Percentiles rank a stretch among this genome's conserved stretches.
Conservation (phyloP, 2,113 vertebrate species). For the Petrocephalus zakoni region DNA sequence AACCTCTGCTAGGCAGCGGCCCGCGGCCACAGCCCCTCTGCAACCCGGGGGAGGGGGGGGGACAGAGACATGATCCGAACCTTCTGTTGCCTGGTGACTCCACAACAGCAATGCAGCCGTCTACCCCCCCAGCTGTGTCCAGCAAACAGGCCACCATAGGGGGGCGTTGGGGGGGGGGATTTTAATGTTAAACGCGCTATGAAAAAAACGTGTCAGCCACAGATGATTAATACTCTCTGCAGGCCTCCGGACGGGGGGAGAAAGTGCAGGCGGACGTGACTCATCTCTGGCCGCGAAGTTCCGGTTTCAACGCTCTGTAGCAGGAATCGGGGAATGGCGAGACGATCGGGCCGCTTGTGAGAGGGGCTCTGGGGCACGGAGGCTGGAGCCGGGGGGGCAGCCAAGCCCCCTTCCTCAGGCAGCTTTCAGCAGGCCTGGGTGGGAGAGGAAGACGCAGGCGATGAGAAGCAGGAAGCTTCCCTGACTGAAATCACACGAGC, state of each 20-base stretch:
- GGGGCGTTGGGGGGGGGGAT: background rate
- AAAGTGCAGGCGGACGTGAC: background rate
- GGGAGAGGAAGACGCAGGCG: background rate
- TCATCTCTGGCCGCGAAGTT: background rate
- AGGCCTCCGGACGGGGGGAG: background rate
- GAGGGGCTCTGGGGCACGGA: background rate
- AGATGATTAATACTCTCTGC: conserved; percentile 6
- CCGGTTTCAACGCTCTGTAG: background rate
- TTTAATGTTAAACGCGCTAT: background rate
- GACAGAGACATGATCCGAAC: background rate
- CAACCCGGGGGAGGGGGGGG: background rate
- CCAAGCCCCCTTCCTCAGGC: background rate
- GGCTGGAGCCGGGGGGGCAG: background rate
- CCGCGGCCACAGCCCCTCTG: conserved; percentile 3
- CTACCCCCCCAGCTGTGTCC: background rate
- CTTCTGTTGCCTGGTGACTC: background rate
- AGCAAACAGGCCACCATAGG: background rate
- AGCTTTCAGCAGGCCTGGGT: background rate
- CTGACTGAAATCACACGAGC: conserved; percentile 28
- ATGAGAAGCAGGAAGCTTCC: conserved; percentile 13
- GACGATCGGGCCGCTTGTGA: background rate
- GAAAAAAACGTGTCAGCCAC: background rate
- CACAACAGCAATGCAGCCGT: background rate
- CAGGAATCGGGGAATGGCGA: background rate
- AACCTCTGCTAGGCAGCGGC: conserved; percentile 30